These are phyloP conservation scores for Eumaeus atala DNA, from an alignment of 1,140 invertebrate genomes.

Conservation along the genomic window DNA sequence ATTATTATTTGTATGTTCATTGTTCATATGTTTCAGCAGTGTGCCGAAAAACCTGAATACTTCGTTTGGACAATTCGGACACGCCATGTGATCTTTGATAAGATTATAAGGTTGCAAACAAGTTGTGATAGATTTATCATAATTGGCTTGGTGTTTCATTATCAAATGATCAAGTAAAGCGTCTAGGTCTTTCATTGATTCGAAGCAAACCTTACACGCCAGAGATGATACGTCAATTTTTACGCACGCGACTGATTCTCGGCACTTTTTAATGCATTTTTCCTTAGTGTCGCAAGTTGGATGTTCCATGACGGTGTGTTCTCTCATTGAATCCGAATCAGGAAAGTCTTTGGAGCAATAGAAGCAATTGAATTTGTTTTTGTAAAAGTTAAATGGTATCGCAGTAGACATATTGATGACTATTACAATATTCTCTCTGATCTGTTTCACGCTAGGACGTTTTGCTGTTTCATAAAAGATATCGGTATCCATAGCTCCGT, in stretches of 20 bases:
- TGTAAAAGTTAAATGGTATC: slow-evolving; percentile 63
- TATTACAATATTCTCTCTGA: slow-evolving; percentile 56
- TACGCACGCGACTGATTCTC: slow-evolving; percentile 54
- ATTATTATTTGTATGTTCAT: slow-evolving; percentile 57
- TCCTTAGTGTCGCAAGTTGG: slow-evolving; percentile 51
- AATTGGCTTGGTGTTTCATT: slow-evolving; percentile 49
- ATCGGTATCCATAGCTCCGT: slow-evolving; percentile 46
- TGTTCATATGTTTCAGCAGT: slow-evolving; percentile 60
- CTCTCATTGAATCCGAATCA: slow-evolving; percentile 53
- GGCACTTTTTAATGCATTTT: slow-evolving; percentile 56
- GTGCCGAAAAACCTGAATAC: slow-evolving; percentile 61
- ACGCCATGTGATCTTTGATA: slow-evolving; percentile 57
- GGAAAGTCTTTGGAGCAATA: slow-evolving; percentile 62
- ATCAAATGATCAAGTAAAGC: slow-evolving; percentile 52
- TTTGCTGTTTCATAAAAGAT: slow-evolving; percentile 38
- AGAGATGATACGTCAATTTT: slow-evolving; percentile 59
- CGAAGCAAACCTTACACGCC: slow-evolving; percentile 58
- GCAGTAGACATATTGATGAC: slow-evolving; percentile 64
- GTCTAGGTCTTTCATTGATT: slow-evolving; percentile 48
- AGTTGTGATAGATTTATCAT: slow-evolving; percentile 57
- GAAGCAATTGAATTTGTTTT: slow-evolving; percentile 66
- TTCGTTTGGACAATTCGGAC: slow-evolving; percentile 50
- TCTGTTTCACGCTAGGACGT: slow-evolving; percentile 55
- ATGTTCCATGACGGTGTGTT: slow-evolving; percentile 53
- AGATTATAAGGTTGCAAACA: slow-evolving; percentile 57